Conservation (phyloP, 2,888 invertebrate genomes). For the Dorcus hopei region DNA sequence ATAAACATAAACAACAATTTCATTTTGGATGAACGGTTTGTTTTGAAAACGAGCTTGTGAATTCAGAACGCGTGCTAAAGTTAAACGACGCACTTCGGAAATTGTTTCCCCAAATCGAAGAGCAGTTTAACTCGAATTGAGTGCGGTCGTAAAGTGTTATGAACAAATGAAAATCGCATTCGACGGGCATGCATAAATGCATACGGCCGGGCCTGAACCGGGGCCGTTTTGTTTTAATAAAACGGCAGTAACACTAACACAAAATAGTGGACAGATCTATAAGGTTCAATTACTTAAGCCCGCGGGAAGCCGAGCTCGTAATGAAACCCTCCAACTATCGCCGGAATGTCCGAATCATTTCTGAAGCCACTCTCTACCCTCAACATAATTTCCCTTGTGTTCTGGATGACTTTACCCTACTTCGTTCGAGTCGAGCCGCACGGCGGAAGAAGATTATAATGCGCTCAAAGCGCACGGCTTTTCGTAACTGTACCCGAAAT, state of each 20-base stretch:
- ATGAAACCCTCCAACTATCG: constrained; percentile 14
- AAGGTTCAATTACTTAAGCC: constrained; percentile 21
- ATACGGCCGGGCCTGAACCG: neutral
- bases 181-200: constrained; percentile 1
- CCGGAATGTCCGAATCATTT: constrained; percentile 21
- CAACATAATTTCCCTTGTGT: constrained; percentile 29
- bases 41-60: too few species aligned
- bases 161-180: constrained; percentile 8
- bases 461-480: too few species aligned
- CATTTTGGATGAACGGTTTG: too few species aligned
- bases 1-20: too few species aligned
- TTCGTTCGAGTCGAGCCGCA: constrained; percentile 5
- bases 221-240: constrained; percentile 8
- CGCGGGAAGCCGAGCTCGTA: constrained; percentile 11
- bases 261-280: constrained; percentile 17
- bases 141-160: too few species aligned
- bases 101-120: too few species aligned
- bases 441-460: too few species aligned
- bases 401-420: constrained; percentile 11
- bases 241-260: neutral
- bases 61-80: too few species aligned
- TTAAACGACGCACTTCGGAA: too few species aligned
- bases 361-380: constrained; percentile 23
- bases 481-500: too few species aligned
- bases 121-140: too few species aligned